A percentile compares a stretch with the other conserved stretches of the same genome.
These are phyloP conservation scores for Sphaerophoria taeniata DNA, from an alignment of 2,888 invertebrate genomes.

Conservation along the genomic window DNA sequence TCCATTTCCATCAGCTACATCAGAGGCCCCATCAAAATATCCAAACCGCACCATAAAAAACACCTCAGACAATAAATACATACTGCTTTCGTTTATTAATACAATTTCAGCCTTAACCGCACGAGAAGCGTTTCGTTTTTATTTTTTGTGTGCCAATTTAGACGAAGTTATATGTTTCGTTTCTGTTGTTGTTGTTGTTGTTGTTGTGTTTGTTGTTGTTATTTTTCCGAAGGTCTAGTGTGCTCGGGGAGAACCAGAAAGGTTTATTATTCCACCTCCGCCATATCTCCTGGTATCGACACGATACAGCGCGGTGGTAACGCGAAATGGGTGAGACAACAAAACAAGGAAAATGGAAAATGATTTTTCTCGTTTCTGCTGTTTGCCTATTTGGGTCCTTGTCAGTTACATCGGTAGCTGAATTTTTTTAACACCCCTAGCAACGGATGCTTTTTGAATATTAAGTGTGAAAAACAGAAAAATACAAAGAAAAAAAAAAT, in stretches of 20 bases:
- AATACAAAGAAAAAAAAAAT: slow-evolving; percentile 32
- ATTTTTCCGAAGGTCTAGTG: background rate
- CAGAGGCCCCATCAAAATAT: background rate
- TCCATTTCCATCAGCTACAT: slow-evolving; percentile 20
- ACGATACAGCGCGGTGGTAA: too few species aligned
- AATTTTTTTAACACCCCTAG: slow-evolving; percentile 31
- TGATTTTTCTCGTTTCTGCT: slow-evolving; percentile 34
- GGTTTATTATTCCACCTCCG: background rate
- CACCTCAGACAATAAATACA: slow-evolving; percentile 63
- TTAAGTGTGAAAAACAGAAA: slow-evolving; percentile 54
- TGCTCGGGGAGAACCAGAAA: background rate
- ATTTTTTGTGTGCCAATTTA: slow-evolving; percentile 1
- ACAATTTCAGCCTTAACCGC: slow-evolving; percentile 61
- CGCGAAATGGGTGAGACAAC: background rate
- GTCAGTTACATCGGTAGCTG: slow-evolving; percentile 29
- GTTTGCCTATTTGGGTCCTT: slow-evolving; percentile 27
- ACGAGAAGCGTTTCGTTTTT: background rate
- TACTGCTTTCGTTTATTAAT: slow-evolving; percentile 69
- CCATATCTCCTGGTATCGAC: slow-evolving; percentile 22
- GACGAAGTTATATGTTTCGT: slow-evolving; percentile 23
- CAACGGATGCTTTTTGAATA: slow-evolving; percentile 68
- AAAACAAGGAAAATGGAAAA: slow-evolving; percentile 42
- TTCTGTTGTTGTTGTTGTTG: background rate
- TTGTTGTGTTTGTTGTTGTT: background rate
- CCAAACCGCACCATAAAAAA: slow-evolving; percentile 43